Percentiles rank a stretch among this genome's conserved stretches.
Conservation (phyloP, 2,888 invertebrate species). For the Cyclophora punctaria region DNA sequence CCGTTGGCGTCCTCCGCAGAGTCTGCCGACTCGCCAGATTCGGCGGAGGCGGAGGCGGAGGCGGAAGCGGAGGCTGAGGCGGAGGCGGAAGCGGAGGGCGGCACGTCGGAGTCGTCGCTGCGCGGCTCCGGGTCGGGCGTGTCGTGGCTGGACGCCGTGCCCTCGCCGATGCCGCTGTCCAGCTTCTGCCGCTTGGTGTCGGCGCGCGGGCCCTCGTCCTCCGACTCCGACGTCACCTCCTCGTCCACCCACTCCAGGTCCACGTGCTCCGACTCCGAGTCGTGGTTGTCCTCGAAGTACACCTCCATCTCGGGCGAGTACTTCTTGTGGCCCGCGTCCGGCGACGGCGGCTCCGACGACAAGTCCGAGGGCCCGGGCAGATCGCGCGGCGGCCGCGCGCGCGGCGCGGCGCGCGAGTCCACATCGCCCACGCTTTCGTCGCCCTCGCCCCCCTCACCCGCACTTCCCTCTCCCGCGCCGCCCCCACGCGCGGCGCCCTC, state of each 20-base stretch:
- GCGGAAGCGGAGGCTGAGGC: no score
- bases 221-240: neutral
- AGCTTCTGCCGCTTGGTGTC: slow-evolving; percentile 71
- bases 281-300: slow-evolving; percentile 24
- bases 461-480: slow-evolving; percentile 1
- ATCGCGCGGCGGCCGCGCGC: slow-evolving; percentile 4
- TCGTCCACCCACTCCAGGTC: slow-evolving; percentile 23
- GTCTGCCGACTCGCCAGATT: no score
- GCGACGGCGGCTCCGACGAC: neutral
- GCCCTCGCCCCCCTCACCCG: slow-evolving; percentile 8
- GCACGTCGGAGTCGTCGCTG: slow-evolving; percentile 8
- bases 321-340: neutral
- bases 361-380: slow-evolving; percentile 2
- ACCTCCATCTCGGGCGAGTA: slow-evolving; percentile 20
- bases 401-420: slow-evolving; percentile 4
- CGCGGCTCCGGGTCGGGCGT: slow-evolving; percentile 6
- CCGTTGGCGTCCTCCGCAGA: no score
- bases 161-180: slow-evolving; percentile 78
- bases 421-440: slow-evolving; percentile 5
- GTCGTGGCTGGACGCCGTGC: slow-evolving; percentile 26
- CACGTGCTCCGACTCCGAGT: slow-evolving; percentile 6
- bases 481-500: slow-evolving; percentile 1
- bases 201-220: slow-evolving; percentile 4
- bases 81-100: slow-evolving; percentile 7
- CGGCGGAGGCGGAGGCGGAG: neutral